Conservation (phyloP, 2,113 vertebrate genomes). For the Engystomops pustulosus region DNA sequence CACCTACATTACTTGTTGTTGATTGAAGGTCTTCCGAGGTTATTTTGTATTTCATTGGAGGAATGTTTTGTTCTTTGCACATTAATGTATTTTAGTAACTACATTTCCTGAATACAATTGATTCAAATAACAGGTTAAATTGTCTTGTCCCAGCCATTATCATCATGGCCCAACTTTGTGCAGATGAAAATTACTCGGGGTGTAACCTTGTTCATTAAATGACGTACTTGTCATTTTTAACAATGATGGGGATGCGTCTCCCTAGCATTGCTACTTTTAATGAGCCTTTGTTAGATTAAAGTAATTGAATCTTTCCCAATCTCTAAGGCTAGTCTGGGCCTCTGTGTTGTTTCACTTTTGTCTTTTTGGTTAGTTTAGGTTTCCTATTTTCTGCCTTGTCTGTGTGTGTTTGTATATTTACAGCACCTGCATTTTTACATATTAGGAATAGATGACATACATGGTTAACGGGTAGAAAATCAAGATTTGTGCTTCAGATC, state of each 20-base stretch:
- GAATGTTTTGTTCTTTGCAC: background rate
- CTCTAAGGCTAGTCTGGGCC: too few relatives aligned
- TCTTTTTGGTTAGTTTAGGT: too few relatives aligned
- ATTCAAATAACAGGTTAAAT: background rate
- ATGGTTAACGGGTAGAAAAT: too few relatives aligned
- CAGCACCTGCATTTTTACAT: too few relatives aligned
- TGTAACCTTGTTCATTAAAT: background rate
- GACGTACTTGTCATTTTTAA: background rate
- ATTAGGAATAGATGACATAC: too few relatives aligned
- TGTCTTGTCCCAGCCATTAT: background rate
- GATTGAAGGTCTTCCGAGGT: background rate
- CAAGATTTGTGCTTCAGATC: too few relatives aligned
- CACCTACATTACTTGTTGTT: background rate
- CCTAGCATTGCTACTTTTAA: background rate
- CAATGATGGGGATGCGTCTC: background rate
- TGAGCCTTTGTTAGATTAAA: background rate
- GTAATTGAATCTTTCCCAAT: background rate
- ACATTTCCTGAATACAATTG: too few relatives aligned
- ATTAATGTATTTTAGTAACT: background rate
- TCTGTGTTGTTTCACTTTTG: too few relatives aligned
- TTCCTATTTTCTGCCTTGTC: too few relatives aligned
- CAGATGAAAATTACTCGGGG: background rate
- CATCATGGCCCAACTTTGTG: background rate
- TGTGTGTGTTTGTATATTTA: too few relatives aligned
- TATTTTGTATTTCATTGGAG: background rate